Conservation (phyloP, 2,797 vertebrate species). For the Peromyscus aztecus region DNA sequence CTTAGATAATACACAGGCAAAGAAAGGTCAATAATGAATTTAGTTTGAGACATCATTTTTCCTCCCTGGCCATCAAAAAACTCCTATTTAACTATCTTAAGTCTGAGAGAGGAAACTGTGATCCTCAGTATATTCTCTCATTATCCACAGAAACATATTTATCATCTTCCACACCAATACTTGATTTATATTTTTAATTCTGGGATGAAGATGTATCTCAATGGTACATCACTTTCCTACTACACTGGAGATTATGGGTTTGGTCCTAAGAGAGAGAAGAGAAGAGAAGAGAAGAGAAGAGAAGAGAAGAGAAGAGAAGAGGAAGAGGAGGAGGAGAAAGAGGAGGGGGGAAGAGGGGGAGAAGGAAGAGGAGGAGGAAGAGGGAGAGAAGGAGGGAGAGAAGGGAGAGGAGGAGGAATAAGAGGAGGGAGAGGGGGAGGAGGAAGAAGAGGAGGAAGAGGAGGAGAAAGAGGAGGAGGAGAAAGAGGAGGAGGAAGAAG, state of each 20-base stretch:
- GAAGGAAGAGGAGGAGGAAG: not conserved
- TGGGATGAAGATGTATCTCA: not conserved
- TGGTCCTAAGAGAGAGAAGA: not conserved
- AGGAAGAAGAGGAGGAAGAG: no score
- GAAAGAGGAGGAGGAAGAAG: no score
- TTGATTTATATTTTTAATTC: constrained; percentile 44
- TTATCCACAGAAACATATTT: not conserved
- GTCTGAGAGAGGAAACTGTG: not conserved
- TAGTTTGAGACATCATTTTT: not conserved
- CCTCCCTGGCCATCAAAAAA: not conserved
- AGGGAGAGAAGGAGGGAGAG: no score
- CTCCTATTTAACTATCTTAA: not conserved
- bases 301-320: fast-evolving
- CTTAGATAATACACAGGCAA: not conserved
- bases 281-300: not conserved
- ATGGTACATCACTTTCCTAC: not conserved
- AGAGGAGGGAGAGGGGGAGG: no score
- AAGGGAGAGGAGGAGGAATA: not conserved
- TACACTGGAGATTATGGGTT: no score
- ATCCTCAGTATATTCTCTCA: not conserved
- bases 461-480: no score
- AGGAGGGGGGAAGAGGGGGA: no score
- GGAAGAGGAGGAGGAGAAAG: not conserved
- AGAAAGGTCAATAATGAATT: not conserved
- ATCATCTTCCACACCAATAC: not conserved